phyloP scores from a whole-genome alignment of 2,888 invertebrate species.

The Lasioglossum malachurum region DNA sequence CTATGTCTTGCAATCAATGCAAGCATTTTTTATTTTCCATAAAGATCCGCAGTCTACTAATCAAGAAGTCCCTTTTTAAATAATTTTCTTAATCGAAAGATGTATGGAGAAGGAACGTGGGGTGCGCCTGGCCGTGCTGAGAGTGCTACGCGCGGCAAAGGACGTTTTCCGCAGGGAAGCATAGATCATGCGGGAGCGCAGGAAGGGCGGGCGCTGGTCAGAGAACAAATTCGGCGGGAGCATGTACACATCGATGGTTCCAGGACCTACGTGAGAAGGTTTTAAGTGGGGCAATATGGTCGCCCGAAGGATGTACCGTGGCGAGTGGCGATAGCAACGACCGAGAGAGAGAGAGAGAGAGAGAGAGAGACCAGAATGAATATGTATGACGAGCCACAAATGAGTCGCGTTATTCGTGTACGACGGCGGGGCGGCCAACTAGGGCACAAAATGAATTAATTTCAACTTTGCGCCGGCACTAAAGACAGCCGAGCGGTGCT shows the following conservation, averaged over 20 bases:
- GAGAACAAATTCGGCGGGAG: not conserved
- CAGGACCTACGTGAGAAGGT: constrained; percentile 40
- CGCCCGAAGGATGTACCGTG: constrained; percentile 55
- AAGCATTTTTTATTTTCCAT: no score
- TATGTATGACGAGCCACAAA: constrained; percentile 77
- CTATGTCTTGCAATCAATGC: no score
- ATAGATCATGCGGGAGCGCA: not conserved
- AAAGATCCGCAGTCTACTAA: no score
- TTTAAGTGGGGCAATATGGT: constrained; percentile 70
- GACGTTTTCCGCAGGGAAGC: not conserved
- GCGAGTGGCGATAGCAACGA: constrained; percentile 69
- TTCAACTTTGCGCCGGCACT: constrained; percentile 64
- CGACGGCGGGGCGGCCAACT: constrained; percentile 64
- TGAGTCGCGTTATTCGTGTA: constrained; percentile 67
- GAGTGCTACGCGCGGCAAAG: no score
- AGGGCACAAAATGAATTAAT: constrained; percentile 74
- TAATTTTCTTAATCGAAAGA: no score
- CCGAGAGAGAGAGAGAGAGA: not conserved
- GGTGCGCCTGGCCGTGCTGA: no score
- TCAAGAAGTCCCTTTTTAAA: no score
- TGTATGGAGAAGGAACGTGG: no score
- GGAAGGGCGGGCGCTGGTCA: not conserved
- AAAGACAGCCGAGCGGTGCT: constrained; percentile 40
- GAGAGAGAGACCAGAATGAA: constrained; percentile 66
- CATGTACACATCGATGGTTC: constrained; percentile 25